phyloP scores from a whole-genome alignment of 2,113 vertebrate genomes.

The Clupea harengus region DNA sequence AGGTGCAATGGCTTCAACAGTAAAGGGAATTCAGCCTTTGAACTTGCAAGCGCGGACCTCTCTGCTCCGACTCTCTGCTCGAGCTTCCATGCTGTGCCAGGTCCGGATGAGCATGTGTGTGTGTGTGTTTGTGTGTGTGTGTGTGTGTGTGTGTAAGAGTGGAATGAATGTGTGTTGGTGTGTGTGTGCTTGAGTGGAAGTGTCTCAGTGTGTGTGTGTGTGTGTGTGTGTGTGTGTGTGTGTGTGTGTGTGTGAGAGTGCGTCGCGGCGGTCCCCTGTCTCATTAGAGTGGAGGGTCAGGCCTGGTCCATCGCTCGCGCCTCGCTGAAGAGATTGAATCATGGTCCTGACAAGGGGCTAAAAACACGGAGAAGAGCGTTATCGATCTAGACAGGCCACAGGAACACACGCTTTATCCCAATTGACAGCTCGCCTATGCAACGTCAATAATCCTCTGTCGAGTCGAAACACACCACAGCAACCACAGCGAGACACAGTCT shows the following conservation, averaged over 20 bases:
- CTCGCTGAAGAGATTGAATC: conserved; percentile 28
- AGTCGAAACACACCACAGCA: neutral
- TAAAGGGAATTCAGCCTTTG: neutral
- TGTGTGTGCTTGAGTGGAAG: neutral
- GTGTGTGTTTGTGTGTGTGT: neutral
- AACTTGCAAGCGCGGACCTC: neutral
- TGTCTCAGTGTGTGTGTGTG: neutral
- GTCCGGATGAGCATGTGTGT: neutral
- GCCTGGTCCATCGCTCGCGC: conserved; percentile 20
- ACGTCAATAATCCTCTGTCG: neutral
- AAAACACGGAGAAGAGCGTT: conserved; percentile 25
- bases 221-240: neutral
- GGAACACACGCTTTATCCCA: conserved; percentile 19
- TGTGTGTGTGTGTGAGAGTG: neutral
- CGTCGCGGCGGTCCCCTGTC: neutral
- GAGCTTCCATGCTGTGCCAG: neutral
- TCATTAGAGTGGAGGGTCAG: conserved; percentile 27
- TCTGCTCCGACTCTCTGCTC: neutral
- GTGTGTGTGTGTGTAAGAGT: neutral
- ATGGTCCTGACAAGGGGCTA: conserved; percentile 34
- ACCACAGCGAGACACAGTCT: neutral
- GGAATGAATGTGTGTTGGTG: too few species aligned
- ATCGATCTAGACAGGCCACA: conserved; percentile 34
- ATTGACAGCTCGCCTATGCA: conserved; percentile 7
- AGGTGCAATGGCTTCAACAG: neutral